Conservation (phyloP, 1,140 invertebrate genomes). For the Anastrepha ludens region DNA sequence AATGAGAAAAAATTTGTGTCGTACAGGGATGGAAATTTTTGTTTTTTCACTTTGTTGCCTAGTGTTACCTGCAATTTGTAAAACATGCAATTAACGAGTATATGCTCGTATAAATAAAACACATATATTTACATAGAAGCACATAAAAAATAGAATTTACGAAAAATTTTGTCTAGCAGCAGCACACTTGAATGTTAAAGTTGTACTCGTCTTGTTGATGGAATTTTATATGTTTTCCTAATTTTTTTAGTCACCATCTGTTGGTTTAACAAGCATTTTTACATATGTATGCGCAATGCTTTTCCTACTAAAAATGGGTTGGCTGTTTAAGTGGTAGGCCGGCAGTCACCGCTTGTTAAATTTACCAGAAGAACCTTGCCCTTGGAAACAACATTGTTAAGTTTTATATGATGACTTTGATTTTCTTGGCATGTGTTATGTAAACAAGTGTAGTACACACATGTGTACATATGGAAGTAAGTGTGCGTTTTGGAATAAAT, state of each 20-base stretch:
- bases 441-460: neutral
- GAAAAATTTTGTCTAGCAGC: neutral
- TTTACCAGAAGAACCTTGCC: constrained; percentile 25
- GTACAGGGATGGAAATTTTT: no score
- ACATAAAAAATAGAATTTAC: neutral
- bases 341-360: neutral
- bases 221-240: neutral
- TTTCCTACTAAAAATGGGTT: neutral
- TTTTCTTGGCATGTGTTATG: neutral
- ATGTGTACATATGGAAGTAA: neutral
- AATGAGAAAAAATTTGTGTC: no score
- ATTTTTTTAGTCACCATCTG: neutral
- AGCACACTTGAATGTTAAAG: neutral
- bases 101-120: neutral
- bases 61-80: neutral
- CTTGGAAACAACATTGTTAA: constrained; percentile 9
- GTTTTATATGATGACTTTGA: neutral
- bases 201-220: neutral
- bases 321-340: neutral
- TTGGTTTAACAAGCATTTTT: neutral
- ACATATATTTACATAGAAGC: neutral
- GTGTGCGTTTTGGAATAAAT: no score
- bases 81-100: neutral
- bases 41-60: neutral
- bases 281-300: neutral